Evolutionary conservation across 2,113 vertebrate genomes (phyloP).

Genomic region (Hystrix cristata): DNA sequence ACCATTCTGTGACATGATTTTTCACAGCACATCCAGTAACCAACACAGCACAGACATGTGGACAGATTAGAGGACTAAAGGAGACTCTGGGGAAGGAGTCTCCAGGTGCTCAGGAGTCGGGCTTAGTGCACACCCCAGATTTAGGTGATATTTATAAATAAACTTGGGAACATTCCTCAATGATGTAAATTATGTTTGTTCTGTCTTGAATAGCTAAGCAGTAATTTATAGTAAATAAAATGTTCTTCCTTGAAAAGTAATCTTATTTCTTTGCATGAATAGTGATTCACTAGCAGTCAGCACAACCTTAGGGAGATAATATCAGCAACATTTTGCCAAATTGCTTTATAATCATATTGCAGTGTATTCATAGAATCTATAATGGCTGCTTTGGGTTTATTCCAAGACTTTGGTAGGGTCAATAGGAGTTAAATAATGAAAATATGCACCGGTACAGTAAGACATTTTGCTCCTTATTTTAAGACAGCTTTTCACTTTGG

Average conservation of each 20-base stretch:
- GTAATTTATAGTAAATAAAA: neutral
- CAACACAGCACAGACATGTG: neutral
- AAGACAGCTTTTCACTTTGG: slow-evolving; percentile 19
- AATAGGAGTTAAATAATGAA: neutral
- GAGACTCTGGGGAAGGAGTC: neutral
- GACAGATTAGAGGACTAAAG: too few species aligned
- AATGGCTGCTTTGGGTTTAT: slow-evolving; percentile 15
- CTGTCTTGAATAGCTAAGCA: neutral
- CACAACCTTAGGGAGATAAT: neutral
- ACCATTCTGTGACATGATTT: neutral
- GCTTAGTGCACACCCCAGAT: neutral
- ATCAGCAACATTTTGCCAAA: neutral
- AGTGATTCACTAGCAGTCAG: neutral
- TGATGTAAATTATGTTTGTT: neutral
- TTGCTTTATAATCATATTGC: neutral
- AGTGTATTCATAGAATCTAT: slow-evolving; percentile 52
- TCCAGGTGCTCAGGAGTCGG: too few species aligned
- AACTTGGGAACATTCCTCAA: neutral
- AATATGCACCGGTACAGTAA: neutral
- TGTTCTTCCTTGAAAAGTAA: neutral
- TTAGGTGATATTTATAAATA: neutral
- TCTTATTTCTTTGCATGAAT: neutral
- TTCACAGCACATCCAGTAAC: neutral
- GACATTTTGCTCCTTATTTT: neutral
- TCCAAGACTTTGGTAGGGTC: slow-evolving; percentile 25